phyloP scores from a whole-genome alignment of 2,888 invertebrate genomes.

The Leptinotarsa juncta region DNA sequence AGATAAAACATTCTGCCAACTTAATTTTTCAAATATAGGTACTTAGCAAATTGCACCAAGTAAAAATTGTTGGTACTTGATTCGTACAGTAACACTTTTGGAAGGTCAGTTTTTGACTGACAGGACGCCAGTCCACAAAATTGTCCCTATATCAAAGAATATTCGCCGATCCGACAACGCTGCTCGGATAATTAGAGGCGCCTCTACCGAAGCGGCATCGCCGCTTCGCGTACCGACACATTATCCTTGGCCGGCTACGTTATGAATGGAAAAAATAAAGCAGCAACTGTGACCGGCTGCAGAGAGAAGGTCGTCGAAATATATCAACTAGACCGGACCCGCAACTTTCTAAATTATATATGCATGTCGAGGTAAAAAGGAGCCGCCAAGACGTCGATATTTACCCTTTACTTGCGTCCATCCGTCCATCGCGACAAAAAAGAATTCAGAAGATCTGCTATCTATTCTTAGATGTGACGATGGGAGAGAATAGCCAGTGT shows the following conservation, averaged over 20 bases:
- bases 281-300: slow-evolving; percentile 38
- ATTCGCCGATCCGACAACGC: not conserved
- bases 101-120: no score
- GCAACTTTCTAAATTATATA: slow-evolving; percentile 19
- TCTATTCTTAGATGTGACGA: slow-evolving; percentile 63
- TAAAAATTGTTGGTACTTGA: no score
- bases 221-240: slow-evolving; percentile 16
- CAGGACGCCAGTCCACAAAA: no score
- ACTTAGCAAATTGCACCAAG: no score
- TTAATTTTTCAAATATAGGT: no score
- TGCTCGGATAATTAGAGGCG: not conserved
- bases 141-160: no score
- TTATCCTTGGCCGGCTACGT: slow-evolving; percentile 26
- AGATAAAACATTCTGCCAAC: no score
- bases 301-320: slow-evolving; percentile 39
- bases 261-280: slow-evolving; percentile 31
- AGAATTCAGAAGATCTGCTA: slow-evolving; percentile 25
- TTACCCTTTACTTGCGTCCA: slow-evolving; percentile 55
- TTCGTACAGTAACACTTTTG: no score
- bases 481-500: slow-evolving; percentile 43
- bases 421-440: slow-evolving; percentile 49
- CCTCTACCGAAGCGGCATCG: not conserved
- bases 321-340: slow-evolving; percentile 18
- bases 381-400: slow-evolving; percentile 20
- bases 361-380: slow-evolving; percentile 18